Percentiles rank a stretch among this genome's conserved stretches.
phyloP scores from a whole-genome alignment of 1,140 invertebrate genomes.

The Diorhabda sublineata region DNA sequence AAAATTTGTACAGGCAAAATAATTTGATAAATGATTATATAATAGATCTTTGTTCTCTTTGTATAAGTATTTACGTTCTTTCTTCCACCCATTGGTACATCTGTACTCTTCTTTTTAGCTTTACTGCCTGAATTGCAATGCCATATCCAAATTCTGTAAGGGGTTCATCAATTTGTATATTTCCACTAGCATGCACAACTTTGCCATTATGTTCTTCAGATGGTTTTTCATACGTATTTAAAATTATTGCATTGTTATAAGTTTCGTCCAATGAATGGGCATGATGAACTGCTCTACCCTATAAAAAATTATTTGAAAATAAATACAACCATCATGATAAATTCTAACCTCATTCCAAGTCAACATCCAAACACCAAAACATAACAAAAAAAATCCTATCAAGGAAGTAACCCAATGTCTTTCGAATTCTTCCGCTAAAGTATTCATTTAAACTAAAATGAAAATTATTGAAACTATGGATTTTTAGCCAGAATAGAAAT shows the following conservation, averaged over 20 bases:
- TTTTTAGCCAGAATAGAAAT: no score
- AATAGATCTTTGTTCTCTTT: no score
- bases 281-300: conserved; percentile 68
- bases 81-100: conserved; percentile 93
- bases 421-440: conserved; percentile 56
- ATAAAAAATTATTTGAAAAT: conserved; percentile 13
- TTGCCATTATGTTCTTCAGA: conserved; percentile 65
- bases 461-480: no score
- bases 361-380: conserved; percentile 56
- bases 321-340: no score
- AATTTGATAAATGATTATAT: no score
- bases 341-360: conserved; percentile 70
- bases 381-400: conserved; percentile 56
- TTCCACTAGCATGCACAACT: conserved; percentile 72
- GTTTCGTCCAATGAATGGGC: conserved; percentile 69
- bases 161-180: conserved; percentile 69
- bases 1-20: no score
- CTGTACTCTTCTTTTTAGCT: conserved; percentile 53
- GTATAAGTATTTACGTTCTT: conserved; percentile 48
- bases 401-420: conserved; percentile 59
- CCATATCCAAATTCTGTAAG: conserved; percentile 64
- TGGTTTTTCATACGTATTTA: conserved; percentile 54
- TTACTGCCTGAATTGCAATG: conserved; percentile 50
- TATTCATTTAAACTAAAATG: neutral
- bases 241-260: conserved; percentile 55